Evolutionary conservation across 2,113 vertebrate species (phyloP).

Genomic region (Myrmophylax atrothorax): DNA sequence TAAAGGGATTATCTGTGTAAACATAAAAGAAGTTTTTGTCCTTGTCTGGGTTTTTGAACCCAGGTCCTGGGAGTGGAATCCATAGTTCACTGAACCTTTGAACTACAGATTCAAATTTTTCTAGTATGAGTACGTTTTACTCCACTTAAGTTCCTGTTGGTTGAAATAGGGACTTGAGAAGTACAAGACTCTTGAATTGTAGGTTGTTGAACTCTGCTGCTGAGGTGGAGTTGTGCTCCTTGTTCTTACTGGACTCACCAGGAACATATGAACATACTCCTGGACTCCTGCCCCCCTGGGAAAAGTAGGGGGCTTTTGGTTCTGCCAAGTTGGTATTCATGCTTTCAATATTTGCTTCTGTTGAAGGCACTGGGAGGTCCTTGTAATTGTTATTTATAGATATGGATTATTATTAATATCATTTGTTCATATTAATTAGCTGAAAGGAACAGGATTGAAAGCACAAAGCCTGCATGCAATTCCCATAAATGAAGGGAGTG

Average conservation of each 20-base stretch:
- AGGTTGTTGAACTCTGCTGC: not conserved
- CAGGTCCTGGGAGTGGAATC: not conserved
- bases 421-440: not conserved
- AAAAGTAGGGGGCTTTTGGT: not conserved
- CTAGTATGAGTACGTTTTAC: not conserved
- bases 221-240: not conserved
- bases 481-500: not conserved
- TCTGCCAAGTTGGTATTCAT: rapidly evolving
- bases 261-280: not conserved
- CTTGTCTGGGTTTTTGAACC: not conserved
- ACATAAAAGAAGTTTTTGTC: not conserved
- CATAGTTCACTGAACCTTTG: not conserved
- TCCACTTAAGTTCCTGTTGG: not conserved
- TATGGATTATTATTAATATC: not conserved
- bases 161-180: not conserved
- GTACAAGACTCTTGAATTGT: not conserved
- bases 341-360: not conserved
- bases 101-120: not conserved
- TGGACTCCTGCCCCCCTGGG: not conserved
- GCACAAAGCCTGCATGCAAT: rapidly evolving
- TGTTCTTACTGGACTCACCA: not conserved
- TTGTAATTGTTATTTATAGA: not conserved
- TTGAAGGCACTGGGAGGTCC: not conserved
- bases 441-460: not conserved
- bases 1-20: not conserved